Conservation (phyloP, 2,888 invertebrate species). For the Eristalis tenax region DNA sequence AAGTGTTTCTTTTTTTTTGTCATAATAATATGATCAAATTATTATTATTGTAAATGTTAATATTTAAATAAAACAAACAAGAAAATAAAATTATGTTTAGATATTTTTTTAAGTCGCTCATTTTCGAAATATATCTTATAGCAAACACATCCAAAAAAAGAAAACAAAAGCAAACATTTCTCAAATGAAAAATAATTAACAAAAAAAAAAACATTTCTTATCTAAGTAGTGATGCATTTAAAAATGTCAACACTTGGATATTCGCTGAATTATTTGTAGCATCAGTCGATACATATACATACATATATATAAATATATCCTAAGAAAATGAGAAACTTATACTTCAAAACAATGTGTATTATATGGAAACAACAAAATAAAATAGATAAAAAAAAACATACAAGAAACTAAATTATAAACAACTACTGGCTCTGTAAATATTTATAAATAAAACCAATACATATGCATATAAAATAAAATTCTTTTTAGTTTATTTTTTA, state of each 20-base stretch:
- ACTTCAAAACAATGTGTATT: slow-evolving; percentile 53
- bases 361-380: slow-evolving; percentile 69
- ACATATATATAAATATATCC: slow-evolving; percentile 54
- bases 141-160: slow-evolving; percentile 74
- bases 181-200: slow-evolving; percentile 52
- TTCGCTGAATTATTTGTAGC: slow-evolving; percentile 64
- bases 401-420: slow-evolving; percentile 71
- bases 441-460: slow-evolving; percentile 61
- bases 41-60: slow-evolving; percentile 68
- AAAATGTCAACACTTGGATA: slow-evolving; percentile 39
- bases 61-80: slow-evolving; percentile 16
- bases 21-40: slow-evolving; percentile 24
- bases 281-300: slow-evolving; percentile 63
- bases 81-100: slow-evolving; percentile 50
- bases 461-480: slow-evolving; percentile 19
- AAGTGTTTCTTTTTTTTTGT: slow-evolving; percentile 42
- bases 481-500: slow-evolving; percentile 14
- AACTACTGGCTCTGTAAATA: slow-evolving; percentile 73
- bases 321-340: slow-evolving; percentile 51
- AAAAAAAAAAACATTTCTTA: slow-evolving; percentile 39
- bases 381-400: slow-evolving; percentile 54
- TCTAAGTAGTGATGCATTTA: slow-evolving; percentile 74
- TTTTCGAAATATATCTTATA: slow-evolving; percentile 74
- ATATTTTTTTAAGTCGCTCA: slow-evolving; percentile 72
- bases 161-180: slow-evolving; percentile 71